A percentile compares a stretch with the other conserved stretches of the same genome.
These are phyloP conservation scores for Potorous gilbertii DNA, from an alignment of 2,797 vertebrate species.

Conservation along the genomic window DNA sequence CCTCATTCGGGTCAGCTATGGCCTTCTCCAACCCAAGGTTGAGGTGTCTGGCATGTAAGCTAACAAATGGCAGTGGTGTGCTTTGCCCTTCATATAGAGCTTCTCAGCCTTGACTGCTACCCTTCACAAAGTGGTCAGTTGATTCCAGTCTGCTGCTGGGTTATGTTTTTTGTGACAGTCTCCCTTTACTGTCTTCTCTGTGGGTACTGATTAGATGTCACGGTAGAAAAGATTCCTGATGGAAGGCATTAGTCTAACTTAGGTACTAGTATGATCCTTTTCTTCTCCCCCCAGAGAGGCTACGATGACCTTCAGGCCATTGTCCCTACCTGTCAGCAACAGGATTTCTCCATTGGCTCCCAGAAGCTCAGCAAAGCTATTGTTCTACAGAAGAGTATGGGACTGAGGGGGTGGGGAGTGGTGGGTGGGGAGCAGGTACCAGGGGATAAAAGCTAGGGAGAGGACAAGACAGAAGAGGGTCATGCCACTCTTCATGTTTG, in stretches of 20 bases:
- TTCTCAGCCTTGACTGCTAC: neutral
- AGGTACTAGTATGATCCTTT: neutral
- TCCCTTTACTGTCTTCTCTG: neutral
- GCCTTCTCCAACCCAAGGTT: neutral
- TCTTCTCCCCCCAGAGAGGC: slow-evolving; percentile 91
- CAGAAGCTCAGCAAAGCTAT: slow-evolving; percentile 99
- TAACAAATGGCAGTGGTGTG: neutral
- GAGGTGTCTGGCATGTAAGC: neutral
- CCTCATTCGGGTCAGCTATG: neutral
- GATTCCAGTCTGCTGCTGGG: neutral
- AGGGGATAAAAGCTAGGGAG: neutral
- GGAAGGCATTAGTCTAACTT: neutral
- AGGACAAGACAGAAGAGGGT: neutral
- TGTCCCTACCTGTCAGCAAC: slow-evolving; percentile 97
- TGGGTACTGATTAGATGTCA: neutral
- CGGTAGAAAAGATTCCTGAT: slow-evolving; percentile 4
- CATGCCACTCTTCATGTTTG: neutral
- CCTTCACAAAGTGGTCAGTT: neutral
- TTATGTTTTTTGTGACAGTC: neutral
- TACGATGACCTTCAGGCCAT: slow-evolving; percentile 97
- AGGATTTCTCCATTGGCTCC: slow-evolving; percentile 93
- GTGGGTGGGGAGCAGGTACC: neutral
- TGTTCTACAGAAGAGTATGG: slow-evolving; percentile 95
- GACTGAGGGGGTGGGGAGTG: neutral
- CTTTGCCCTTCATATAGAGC: neutral